phyloP scores from a whole-genome alignment of 2,888 invertebrate genomes.

The Tachina grossa region DNA sequence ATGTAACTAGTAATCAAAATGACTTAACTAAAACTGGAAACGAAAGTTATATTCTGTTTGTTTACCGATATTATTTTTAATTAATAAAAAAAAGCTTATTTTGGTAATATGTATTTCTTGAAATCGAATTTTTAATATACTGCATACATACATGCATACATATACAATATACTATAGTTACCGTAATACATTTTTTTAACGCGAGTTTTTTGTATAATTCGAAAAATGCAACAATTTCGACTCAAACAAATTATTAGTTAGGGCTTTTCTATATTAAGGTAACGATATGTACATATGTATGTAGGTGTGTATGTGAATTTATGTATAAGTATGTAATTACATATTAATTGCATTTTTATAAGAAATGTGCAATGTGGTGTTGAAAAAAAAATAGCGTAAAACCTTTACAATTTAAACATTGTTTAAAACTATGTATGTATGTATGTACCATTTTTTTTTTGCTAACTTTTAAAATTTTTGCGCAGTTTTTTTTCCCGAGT shows the following conservation, averaged over 20 bases:
- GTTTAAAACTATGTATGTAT: conserved; percentile 2
- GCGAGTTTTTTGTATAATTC: no score
- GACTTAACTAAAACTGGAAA: conserved; percentile 59
- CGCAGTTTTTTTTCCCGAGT: no score
- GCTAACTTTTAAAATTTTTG: no score
- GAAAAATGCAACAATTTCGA: no score
- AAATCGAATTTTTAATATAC: conserved; percentile 44
- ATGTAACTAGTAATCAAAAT: background rate
- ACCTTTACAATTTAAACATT: background rate
- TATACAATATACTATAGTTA: background rate
- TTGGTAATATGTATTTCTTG: conserved; percentile 33
- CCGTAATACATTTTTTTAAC: no score
- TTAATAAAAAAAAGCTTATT: background rate
- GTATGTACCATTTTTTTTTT: background rate
- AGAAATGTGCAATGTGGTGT: conserved; percentile 51
- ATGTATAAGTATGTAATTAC: no score
- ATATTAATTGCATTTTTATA: background rate
- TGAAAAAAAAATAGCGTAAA: background rate
- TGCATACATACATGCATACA: background rate
- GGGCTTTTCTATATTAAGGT: no score
- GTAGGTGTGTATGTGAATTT: fast-evolving
- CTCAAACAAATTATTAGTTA: no score
- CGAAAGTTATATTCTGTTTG: conserved; percentile 1
- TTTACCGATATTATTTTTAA: conserved; percentile 6
- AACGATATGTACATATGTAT: background rate